Evolutionary conservation across 2,113 vertebrate species (phyloP), one percentile per base, ranked within the genome.

Genomic region (Macrotus californicus): DNA sequence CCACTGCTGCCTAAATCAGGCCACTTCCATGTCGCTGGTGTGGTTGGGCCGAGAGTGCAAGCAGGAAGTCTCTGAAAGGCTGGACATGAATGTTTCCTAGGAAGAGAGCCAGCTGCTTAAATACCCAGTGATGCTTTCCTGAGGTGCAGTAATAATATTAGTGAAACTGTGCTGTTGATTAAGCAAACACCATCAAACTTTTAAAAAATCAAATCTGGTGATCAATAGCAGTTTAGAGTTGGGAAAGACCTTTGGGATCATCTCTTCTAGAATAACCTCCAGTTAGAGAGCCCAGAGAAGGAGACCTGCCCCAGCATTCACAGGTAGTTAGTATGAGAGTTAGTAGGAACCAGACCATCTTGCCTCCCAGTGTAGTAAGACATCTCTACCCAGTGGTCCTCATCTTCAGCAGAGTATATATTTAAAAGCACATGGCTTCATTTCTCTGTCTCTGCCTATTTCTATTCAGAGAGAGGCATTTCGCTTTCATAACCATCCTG

Each of bases 41-140:
- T 3, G 1, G 1, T 26, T n/a, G 56, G 43, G 61, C 61, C 52
- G 11, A 16, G 26, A 5, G 0, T 29, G n/a, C 56, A 54, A 14
- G 61, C 50, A 39, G 84, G 66, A 89, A 81, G 48, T 84, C 72
- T 91, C 5, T 19, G 11, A 52, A 89, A 83, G 69, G 64, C 39
- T 5, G 46, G 24, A 21, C 39, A 12, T 7, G 9, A n/a, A 52
- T 1, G 3, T 83, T 83, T 50, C 36, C 39, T 4, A 31, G 9
- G 72, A 64, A 66, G 29, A 84, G 21, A 86, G 26, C 66, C 70
- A 56, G 72, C 18, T 82, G 39, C 64, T 83, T 89, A n/a, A 87
- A 59, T 64, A 91, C 67, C n/a, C 64, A 52, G 43, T 26, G 39
- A 75, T 54, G 52, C 34, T 67, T 94, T 87, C 85, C 87, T 59